These are phyloP conservation scores for Calycopis cecrops DNA, from an alignment of 1,140 invertebrate genomes.

Conservation along the genomic window DNA sequence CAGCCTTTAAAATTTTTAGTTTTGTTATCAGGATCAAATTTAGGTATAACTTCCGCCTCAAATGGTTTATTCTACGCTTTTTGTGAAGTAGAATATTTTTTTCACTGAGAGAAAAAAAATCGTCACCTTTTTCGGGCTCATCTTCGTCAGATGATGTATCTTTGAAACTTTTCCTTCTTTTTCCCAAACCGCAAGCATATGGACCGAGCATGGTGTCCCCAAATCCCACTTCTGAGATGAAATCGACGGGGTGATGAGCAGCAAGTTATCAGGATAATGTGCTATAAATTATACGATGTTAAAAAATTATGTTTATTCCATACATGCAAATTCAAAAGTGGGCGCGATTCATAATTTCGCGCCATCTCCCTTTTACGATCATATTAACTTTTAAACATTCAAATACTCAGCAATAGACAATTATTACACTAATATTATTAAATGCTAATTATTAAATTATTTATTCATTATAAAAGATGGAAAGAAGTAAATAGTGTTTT, in stretches of 20 bases:
- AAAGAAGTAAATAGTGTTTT: no score
- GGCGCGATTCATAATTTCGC: no score
- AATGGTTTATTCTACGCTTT: conserved; percentile 14
- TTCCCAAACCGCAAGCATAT: neutral
- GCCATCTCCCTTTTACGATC: no score
- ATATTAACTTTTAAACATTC: no score
- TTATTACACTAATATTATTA: no score
- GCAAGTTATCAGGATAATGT: neutral
- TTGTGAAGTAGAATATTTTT: neutral
- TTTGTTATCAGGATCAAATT: conserved; percentile 32
- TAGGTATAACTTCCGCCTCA: conserved; percentile 32
- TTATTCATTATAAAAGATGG: no score
- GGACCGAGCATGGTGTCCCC: conserved; percentile 1
- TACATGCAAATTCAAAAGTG: no score
- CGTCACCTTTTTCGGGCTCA: neutral
- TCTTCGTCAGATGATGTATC: conserved; percentile 1
- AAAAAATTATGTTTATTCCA: no score
- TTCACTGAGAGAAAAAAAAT: neutral
- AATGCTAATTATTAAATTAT: no score
- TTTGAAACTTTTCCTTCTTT: neutral
- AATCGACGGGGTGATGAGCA: no score
- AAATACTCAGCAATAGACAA: no score
- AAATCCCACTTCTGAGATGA: neutral
- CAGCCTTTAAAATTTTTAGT: conserved; percentile 25
- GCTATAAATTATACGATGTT: no score